A percentile compares a stretch with the other conserved stretches of the same genome.
phyloP scores from a whole-genome alignment of 2,888 invertebrate genomes.

The Tiliacea citrago region DNA sequence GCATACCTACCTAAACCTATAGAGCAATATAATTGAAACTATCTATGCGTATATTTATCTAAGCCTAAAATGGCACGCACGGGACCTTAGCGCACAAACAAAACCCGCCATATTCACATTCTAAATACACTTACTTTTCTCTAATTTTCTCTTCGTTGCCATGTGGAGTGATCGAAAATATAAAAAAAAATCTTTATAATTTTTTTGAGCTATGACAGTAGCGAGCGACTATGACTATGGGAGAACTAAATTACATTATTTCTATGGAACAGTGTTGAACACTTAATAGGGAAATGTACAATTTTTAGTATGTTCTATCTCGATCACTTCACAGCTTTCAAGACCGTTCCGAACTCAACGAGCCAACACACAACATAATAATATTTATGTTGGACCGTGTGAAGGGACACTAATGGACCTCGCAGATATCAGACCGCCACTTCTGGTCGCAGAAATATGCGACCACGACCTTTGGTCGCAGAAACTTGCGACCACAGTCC shows the following conservation, averaged over 20 bases:
- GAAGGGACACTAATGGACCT: conserved; percentile 45
- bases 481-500: conserved; percentile 5
- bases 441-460: conserved; percentile 17
- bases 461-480: conserved; percentile 12
- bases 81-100: conserved; percentile 76
- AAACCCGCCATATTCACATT: conserved; percentile 71
- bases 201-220: conserved; percentile 52
- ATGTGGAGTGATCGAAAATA: conserved; percentile 64
- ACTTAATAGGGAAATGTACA: conserved; percentile 49
- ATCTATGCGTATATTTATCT: conserved; percentile 83
- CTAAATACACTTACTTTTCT: conserved; percentile 60
- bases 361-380: conserved; percentile 31
- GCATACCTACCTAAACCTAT: conserved; percentile 54
- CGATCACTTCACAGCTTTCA: conserved; percentile 62
- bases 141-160: conserved; percentile 56
- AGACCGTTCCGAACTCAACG: conserved; percentile 41
- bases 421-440: conserved; percentile 13
- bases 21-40: conserved; percentile 79
- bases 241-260: conserved; percentile 49
- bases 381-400: conserved; percentile 46
- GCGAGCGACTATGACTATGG: conserved; percentile 40
- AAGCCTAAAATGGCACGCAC: conserved; percentile 85
- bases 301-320: conserved; percentile 33
- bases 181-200: background rate
- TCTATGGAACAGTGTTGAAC: conserved; percentile 56